A percentile compares a stretch with the other conserved stretches of the same genome.
Evolutionary conservation across 1,140 invertebrate species (phyloP).

Genomic region (Drosophila bifasciata): DNA sequence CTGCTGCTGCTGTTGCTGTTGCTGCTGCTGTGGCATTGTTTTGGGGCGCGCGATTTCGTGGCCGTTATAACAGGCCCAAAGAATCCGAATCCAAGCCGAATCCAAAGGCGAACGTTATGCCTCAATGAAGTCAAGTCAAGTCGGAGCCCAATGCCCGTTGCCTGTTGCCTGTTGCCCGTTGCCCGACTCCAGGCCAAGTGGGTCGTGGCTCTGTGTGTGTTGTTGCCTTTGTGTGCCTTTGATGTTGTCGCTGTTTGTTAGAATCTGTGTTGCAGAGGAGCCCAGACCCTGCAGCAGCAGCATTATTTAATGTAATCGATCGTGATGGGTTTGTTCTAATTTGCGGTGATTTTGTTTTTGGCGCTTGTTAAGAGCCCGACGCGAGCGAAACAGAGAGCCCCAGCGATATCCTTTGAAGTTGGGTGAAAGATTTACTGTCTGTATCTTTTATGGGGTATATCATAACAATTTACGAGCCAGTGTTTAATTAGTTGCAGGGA

Average conservation of each 20-base stretch:
- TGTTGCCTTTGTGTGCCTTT: constrained; percentile 28
- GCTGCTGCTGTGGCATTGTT: constrained; percentile 45
- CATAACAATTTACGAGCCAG: constrained; percentile 38
- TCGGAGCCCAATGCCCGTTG: constrained; percentile 4
- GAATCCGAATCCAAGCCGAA: constrained; percentile 15
- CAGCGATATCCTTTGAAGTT: constrained; percentile 31
- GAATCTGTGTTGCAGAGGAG: constrained; percentile 28
- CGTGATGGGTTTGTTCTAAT: constrained; percentile 68
- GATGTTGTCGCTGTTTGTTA: constrained; percentile 63
- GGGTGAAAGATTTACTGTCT: constrained; percentile 33
- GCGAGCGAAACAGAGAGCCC: constrained; percentile 15
- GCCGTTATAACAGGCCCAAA: constrained; percentile 59
- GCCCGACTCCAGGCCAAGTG: constrained; percentile 34
- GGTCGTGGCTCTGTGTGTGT: constrained; percentile 44
- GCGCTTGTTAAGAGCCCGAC: constrained; percentile 45
- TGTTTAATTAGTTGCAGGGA: constrained; percentile 29
- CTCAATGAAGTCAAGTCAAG: constrained; percentile 38
- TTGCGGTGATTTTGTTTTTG: constrained; percentile 66
- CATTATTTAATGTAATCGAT: constrained; percentile 69
- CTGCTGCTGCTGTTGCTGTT: neutral
- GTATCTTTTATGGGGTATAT: constrained; percentile 43
- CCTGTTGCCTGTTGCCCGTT: neutral
- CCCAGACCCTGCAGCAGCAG: neutral
- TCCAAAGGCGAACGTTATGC: constrained; percentile 44
- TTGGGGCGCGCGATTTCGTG: constrained; percentile 53